Percentiles rank a stretch among this genome's conserved stretches.
These are phyloP conservation scores for Drosophila fuyamai DNA, from an alignment of 1,140 invertebrate genomes.

Conservation along the genomic window DNA sequence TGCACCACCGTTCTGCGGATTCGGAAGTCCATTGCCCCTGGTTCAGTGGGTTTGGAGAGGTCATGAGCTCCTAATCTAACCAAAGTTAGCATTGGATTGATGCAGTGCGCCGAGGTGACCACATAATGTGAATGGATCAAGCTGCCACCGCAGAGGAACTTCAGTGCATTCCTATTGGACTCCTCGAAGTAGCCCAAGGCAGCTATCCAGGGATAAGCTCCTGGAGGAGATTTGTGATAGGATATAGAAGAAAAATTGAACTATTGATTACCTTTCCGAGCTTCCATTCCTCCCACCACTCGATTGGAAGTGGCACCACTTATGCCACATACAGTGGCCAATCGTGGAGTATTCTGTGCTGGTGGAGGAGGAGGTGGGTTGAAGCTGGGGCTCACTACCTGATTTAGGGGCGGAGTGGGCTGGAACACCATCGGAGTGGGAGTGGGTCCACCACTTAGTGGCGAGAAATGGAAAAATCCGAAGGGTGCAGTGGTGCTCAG, in stretches of 20 bases:
- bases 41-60: conserved; percentile 87
- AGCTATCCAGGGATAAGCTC: conserved; percentile 90
- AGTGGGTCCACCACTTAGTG: conserved; percentile 32
- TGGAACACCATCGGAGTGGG: conserved; percentile 50
- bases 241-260: too few species aligned
- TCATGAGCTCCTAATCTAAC: conserved; percentile 89
- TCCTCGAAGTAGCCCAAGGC: conserved; percentile 87
- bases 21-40: conserved; percentile 87
- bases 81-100: conserved; percentile 81
- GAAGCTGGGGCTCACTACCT: conserved; percentile 21
- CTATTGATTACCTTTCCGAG: conserved; percentile 52
- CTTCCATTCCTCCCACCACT: conserved; percentile 84
- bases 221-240: conserved; percentile 4
- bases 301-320: conserved; percentile 71
- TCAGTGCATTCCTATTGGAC: conserved; percentile 83
- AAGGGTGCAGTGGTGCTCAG: conserved; percentile 17
- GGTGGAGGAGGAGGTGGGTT: background rate
- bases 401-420: conserved; percentile 58
- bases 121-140: conserved; percentile 90
- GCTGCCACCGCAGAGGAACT: conserved; percentile 92
- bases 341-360: background rate
- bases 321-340: conserved; percentile 59
- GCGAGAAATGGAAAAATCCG: conserved; percentile 48
- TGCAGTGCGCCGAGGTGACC: conserved; percentile 94
- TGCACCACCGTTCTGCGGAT: conserved; percentile 88